Evolutionary conservation across 37 sponge, comb jelly and placozoan genomes (phyloP).

Genomic region (Dysidea cf. avara): DNA sequence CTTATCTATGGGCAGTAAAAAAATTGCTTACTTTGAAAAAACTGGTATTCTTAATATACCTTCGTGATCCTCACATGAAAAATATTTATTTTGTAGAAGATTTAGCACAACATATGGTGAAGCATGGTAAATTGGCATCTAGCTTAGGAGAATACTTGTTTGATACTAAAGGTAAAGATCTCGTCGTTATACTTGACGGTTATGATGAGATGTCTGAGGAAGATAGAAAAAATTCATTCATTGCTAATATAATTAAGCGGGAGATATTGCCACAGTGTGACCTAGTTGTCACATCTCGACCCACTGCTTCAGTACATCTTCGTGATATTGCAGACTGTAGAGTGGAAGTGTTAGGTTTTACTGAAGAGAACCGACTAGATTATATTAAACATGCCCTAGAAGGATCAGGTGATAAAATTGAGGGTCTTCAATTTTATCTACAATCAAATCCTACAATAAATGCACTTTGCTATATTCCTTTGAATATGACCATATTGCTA

Average conservation of each 20-base stretch:
- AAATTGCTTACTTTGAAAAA: too few species aligned
- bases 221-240: background rate
- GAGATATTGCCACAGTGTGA: constrained; percentile 4
- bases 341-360: constrained; percentile 30
- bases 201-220: too few species aligned
- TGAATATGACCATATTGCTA: constrained; percentile 30
- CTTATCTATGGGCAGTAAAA: too few species aligned
- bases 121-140: too few species aligned
- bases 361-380: constrained; percentile 18
- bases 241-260: constrained; percentile 5
- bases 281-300: constrained; percentile 25
- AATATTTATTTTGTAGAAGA: too few species aligned
- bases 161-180: too few species aligned
- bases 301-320: background rate
- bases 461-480: constrained; percentile 29
- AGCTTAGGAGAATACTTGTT: too few species aligned
- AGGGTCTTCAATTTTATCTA: constrained; percentile 11
- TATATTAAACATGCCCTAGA: constrained; percentile 18
- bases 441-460: constrained; percentile 5
- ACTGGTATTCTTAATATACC: too few species aligned
- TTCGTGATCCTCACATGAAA: too few species aligned
- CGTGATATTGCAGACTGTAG: background rate
- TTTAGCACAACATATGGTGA: too few species aligned
- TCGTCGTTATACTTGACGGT: too few species aligned
- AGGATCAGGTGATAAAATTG: background rate